Evolutionary conservation across 2,888 invertebrate species (phyloP), one percentile per base, ranked within the genome.

Genomic region (Tetropium fuscum): DNA sequence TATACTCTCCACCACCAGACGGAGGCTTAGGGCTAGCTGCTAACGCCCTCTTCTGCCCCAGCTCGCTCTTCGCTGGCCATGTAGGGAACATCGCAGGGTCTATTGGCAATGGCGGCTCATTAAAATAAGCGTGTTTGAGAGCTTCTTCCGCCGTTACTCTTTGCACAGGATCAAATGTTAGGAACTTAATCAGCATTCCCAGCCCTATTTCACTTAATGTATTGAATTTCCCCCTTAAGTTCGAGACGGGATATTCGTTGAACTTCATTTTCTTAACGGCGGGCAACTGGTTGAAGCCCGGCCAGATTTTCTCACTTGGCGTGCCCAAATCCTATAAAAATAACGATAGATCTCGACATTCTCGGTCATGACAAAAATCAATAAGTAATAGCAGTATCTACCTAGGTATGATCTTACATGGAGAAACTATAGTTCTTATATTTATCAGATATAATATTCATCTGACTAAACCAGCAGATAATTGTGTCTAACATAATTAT

Each of bases 71-170:
- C 16, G 99, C 98, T 7, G 98, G 98, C 98, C 98, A 99, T 8
- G 98, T 99, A 6, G 99, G 98, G 80, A 99, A 99, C 95, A 98
- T 95, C 45, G 95, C 93, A 2, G 98, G 97, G 79, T 96, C 94
- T 64, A 98, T 95, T 15, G 98, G 95, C 54, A 92, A 84, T 0
- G 99, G 99, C 20, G 86, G 85, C 77, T 93, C 92, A 1, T 74
- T 80, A 51, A 98, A 97, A 78, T 94, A 98, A 11, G 87, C 85
- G 77, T 97, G 95, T 48, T 89, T 88, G 16, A 97, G 78, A 0
- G 96, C 97, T 18, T 91, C 91, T 63, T 95, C 95, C 0, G 98
- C 97, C 0, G 94, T 92, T 58, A 95, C 85, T 74, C 99, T 85
- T 77, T 91, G 90, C 18, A 83, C 86, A 0, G 98, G 98, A 82